Evolutionary conservation across 2,113 vertebrate genomes (phyloP).

Genomic region (Lichenostomus cassidix): DNA sequence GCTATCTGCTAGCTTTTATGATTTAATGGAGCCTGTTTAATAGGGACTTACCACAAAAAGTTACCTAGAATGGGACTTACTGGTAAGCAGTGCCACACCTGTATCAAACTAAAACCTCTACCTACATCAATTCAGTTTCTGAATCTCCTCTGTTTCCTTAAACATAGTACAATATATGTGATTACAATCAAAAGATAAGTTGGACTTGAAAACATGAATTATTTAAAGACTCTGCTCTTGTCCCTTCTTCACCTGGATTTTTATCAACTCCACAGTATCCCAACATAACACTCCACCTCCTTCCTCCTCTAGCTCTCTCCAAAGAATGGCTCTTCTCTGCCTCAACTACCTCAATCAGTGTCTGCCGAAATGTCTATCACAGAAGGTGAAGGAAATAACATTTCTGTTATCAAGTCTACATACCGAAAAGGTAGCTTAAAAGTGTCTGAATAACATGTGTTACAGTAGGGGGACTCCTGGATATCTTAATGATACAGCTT

Average conservation of each 20-base stretch:
- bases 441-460: not conserved
- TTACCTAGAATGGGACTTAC: not conserved
- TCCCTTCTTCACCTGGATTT: not conserved
- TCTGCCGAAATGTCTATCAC: not conserved
- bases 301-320: not conserved
- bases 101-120: not conserved
- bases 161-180: not conserved
- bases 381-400: accelerated
- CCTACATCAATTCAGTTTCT: not conserved
- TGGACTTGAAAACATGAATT: not conserved
- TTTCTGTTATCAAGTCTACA: not conserved
- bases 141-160: not conserved
- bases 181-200: not conserved
- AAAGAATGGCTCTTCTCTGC: not conserved
- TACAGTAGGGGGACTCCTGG: not conserved
- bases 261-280: not conserved
- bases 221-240: not conserved
- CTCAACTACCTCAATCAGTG: not conserved
- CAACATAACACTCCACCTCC: not conserved
- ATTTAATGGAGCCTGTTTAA: not conserved
- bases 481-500: not conserved
- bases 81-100: not conserved
- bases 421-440: not conserved
- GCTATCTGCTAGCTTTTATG: not conserved
- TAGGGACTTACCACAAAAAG: not conserved